Evolutionary conservation across 2,113 vertebrate species (phyloP).

Genomic region (Romanogobio albipinnatus): DNA sequence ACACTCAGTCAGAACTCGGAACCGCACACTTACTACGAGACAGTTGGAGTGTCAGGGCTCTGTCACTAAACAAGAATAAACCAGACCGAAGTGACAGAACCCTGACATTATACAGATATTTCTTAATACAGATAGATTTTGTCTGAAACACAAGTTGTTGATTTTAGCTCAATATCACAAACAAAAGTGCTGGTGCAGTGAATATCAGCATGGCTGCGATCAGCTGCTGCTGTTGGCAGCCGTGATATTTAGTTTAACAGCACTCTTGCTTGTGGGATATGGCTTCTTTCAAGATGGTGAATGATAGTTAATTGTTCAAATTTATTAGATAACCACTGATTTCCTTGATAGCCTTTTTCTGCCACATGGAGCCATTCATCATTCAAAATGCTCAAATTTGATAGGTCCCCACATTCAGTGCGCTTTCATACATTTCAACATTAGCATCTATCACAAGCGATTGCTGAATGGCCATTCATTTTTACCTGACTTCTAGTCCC

Average conservation of each 20-base stretch:
- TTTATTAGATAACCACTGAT: constrained; percentile 25
- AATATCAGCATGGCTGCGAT: neutral
- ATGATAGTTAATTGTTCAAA: constrained; percentile 15
- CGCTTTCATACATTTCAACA: constrained; percentile 48
- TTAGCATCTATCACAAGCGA: constrained; percentile 53
- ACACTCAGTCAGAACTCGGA: too few relatives aligned
- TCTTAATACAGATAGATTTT: too few relatives aligned
- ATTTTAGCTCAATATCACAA: neutral
- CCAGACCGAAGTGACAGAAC: too few relatives aligned
- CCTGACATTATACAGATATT: too few relatives aligned
- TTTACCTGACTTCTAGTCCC: constrained; percentile 42
- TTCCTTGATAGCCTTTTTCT: constrained; percentile 27
- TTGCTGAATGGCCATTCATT: constrained; percentile 39
- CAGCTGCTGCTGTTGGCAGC: neutral
- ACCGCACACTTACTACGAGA: too few relatives aligned
- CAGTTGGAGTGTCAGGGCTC: too few relatives aligned
- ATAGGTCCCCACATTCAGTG: constrained; percentile 26
- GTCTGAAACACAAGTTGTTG: neutral
- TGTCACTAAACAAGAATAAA: too few relatives aligned
- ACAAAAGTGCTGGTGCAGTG: neutral
- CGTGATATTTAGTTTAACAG: neutral
- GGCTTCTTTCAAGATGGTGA: constrained; percentile 10
- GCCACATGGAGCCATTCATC: constrained; percentile 22
- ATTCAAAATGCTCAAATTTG: constrained; percentile 36
- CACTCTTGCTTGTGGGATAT: neutral